Evolutionary conservation across 2,888 invertebrate species (phyloP), one percentile per base, ranked within the genome.

Genomic region (Drosophila infuscata): DNA sequence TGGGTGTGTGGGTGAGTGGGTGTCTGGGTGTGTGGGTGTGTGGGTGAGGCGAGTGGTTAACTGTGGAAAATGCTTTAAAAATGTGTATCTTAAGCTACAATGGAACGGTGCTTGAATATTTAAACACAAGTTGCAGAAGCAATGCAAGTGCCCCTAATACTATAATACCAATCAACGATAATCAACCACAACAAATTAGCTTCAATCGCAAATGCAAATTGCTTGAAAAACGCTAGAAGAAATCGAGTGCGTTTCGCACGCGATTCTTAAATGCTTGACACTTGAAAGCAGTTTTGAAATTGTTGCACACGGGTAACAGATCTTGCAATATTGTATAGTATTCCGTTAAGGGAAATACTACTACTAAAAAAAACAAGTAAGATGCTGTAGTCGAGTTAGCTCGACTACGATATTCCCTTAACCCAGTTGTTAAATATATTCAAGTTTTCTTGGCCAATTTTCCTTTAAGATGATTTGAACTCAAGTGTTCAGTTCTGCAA

Each of bases 241-340:
- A 15, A 30, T 35, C 43, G 52, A 53, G 17, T 32, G 68, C 73
- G 61, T 61, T 73, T 72, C 32, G 38, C 73, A 72, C 66, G 73
- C 62, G 66, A 73, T 62, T 61, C 20, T 66, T 43, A 66, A 72
- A 51, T 54, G 65, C 61, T 65, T n/a, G 63, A 56, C 59, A 70
- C 35, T 49, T 66, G n/a, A 35, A 35, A 36, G 48, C 54, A 33
- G n/a, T 43, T 8, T 25, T 15, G 5, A 43, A 43, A 57, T 32
- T 5, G 20, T 8, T 15, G 46, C 20, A 3, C 43, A 11, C 20
- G 2, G 43, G 1, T 6, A 2, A 8, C 46, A 15, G 25, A 46
- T 25, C 7, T 5, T 41, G 41, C n/a, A n/a, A 5, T 3, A 9
- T 9, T 3, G 4, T 9, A n/a, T 41, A 41, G 4, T 9, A 43